Percentiles rank a stretch among this genome's conserved stretches.
Evolutionary conservation across 2,888 invertebrate species (phyloP).

Genomic region (Synanthedon andrenaeformis): DNA sequence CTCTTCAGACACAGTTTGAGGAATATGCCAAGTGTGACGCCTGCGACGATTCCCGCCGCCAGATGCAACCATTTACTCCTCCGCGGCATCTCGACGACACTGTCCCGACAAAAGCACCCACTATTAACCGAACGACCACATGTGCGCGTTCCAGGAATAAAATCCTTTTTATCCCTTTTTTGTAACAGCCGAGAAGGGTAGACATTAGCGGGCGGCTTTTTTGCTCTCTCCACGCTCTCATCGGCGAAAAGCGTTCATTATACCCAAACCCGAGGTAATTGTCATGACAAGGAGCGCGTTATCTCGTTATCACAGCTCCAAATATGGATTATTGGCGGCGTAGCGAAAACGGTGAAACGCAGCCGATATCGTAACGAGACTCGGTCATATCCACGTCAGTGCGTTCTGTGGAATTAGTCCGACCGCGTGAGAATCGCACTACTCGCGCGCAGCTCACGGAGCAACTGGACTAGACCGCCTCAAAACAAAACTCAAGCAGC

Average conservation of each 20-base stretch:
- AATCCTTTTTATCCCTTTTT: constrained; percentile 56
- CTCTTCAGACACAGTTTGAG: constrained; percentile 57
- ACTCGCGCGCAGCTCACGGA: constrained; percentile 50
- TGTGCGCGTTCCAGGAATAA: constrained; percentile 66
- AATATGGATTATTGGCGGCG: constrained; percentile 53
- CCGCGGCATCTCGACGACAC: constrained; percentile 54
- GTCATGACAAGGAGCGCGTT: constrained; percentile 42
- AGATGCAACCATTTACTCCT: constrained; percentile 64
- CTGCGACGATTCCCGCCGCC: constrained; percentile 68
- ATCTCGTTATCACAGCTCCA: constrained; percentile 50
- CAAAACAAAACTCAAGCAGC: constrained; percentile 58
- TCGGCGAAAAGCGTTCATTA: constrained; percentile 51
- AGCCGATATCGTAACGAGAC: constrained; percentile 48
- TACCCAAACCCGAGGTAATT: constrained; percentile 34
- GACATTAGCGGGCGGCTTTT: constrained; percentile 57
- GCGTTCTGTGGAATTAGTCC: constrained; percentile 8
- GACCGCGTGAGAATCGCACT: constrained; percentile 24
- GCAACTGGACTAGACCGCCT: constrained; percentile 48
- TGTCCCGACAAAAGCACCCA: constrained; percentile 44
- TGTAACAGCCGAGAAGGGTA: constrained; percentile 49
- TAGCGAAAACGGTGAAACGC: constrained; percentile 36
- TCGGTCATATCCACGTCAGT: constrained; percentile 37
- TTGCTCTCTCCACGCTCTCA: constrained; percentile 47
- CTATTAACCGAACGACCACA: constrained; percentile 54
- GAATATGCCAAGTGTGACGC: constrained; percentile 69